Evolutionary conservation across 2,888 invertebrate species (phyloP).

Genomic region (Apotomis turbidana): DNA sequence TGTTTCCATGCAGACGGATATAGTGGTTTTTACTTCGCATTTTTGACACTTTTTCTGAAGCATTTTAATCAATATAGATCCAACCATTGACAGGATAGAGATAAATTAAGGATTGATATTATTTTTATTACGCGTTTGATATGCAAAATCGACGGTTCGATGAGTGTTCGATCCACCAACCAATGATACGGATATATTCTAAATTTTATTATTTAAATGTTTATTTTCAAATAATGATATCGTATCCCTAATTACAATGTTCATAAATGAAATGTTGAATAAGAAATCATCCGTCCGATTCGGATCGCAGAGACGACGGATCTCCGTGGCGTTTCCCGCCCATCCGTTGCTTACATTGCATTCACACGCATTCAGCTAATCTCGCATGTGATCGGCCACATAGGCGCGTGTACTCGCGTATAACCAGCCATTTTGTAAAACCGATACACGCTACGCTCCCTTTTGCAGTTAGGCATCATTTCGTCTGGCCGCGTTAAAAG

Average conservation of each 20-base stretch:
- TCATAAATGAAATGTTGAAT: constrained; percentile 48
- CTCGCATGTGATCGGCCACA: constrained; percentile 79
- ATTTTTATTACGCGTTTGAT: background rate
- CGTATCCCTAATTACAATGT: constrained; percentile 30
- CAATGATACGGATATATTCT: background rate
- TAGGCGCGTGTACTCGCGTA: constrained; percentile 68
- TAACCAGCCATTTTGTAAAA: constrained; percentile 79
- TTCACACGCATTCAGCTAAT: constrained; percentile 82
- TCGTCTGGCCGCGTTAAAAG: constrained; percentile 81
- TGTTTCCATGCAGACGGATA: constrained; percentile 38
- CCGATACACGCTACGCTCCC: constrained; percentile 71
- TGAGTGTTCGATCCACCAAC: background rate
- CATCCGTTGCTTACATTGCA: constrained; percentile 75
- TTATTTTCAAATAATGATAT: constrained; percentile 15
- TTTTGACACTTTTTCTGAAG: background rate
- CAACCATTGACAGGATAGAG: too few species aligned
- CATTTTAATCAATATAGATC: background rate
- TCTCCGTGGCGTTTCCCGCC: constrained; percentile 73
- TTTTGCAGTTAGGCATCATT: constrained; percentile 79
- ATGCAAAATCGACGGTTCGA: too few species aligned
- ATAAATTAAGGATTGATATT: too few species aligned
- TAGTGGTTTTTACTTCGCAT: constrained; percentile 13
- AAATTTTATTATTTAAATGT: background rate
- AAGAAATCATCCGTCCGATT: constrained; percentile 59
- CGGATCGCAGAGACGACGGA: constrained; percentile 61